Percentiles rank a stretch among this genome's conserved stretches.
Evolutionary conservation across 2,888 invertebrate genomes (phyloP).

Genomic region (Ischnura elegans): DNA sequence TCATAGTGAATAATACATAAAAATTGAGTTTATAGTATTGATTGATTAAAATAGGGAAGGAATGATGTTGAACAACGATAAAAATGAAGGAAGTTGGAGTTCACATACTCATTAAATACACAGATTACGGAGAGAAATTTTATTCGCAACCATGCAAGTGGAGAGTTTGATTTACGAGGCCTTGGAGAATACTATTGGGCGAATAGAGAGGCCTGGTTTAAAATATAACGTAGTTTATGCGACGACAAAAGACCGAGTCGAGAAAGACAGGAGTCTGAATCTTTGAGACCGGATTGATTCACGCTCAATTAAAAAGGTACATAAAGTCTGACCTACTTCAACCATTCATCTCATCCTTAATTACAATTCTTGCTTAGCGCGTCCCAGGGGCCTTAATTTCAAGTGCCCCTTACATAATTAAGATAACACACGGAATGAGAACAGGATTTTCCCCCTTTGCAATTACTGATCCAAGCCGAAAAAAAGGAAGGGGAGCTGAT

Average conservation of each 20-base stretch:
- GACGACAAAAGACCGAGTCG: not conserved
- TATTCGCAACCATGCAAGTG: not conserved
- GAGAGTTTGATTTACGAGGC: not conserved
- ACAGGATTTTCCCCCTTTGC: not conserved
- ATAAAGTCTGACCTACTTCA: constrained; percentile 15
- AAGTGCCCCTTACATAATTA: constrained; percentile 30
- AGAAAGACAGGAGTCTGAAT: not conserved
- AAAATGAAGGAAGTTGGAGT: not conserved
- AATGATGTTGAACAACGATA: not conserved
- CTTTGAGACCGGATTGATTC: constrained; percentile 5
- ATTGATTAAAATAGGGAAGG: not conserved
- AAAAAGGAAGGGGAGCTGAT: not conserved
- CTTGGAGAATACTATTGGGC: not conserved
- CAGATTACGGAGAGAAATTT: not conserved
- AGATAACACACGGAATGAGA: constrained; percentile 1
- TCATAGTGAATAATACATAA: too few species aligned
- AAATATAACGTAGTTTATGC: not conserved
- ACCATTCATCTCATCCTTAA: not conserved
- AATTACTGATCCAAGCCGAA: not conserved
- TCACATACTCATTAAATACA: not conserved
- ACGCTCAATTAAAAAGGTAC: constrained; percentile 22
- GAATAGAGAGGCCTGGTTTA: not conserved
- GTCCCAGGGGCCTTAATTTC: not conserved
- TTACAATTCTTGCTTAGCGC: not conserved
- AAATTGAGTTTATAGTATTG: too few species aligned